Evolutionary conservation across 2,797 vertebrate genomes (phyloP), one percentile per base, ranked within the genome.

Genomic region (Darevskia nairensis): DNA sequence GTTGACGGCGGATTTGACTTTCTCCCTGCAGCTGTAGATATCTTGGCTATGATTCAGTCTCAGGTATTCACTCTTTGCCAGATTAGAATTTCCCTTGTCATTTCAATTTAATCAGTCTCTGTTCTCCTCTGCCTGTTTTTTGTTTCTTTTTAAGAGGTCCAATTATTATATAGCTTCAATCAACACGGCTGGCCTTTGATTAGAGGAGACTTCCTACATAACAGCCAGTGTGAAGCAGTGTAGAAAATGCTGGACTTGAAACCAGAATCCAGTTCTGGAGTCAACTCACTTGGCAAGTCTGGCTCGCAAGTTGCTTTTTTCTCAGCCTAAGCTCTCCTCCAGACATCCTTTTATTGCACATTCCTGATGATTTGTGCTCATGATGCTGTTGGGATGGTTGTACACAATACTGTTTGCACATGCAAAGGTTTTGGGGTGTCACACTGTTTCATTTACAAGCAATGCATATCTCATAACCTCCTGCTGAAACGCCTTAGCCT

Each of bases 131-230:
- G 3, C 27, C 2, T 1, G 2, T 6, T 32, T 13, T 50, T 50
- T 50, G 46, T 50, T 50, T 50, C 10, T 50, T 50, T 50, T 50
- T 15, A 50, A 91, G 89, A 87, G 89, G 85, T 86, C 92, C 44
- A 86, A 50, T 29, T 25, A 2, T 91, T 50, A 82, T 87, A 75
- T 83, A 86, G 80, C 75, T 93, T 88, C 85, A 85, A 90, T 89
- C 84, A 92, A 89, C 32, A 72, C 23, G 77, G 5, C 77, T 93
- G 93, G 90, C 89, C 84, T 82, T 80, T 89, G 80, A 85, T 89
- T 92, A 90, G 61, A 93, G 95, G 86, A 90, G 93, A 91, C 92
- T 92, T 80, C 72, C 13, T 83, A 29, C 80, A 86, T 39, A 71
- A 50, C 10, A 91, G 76, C 68, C 44, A 50, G 2, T 55, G n/a